Conservation (phyloP, 2,888 invertebrate species). For the Idaea dimidiata region DNA sequence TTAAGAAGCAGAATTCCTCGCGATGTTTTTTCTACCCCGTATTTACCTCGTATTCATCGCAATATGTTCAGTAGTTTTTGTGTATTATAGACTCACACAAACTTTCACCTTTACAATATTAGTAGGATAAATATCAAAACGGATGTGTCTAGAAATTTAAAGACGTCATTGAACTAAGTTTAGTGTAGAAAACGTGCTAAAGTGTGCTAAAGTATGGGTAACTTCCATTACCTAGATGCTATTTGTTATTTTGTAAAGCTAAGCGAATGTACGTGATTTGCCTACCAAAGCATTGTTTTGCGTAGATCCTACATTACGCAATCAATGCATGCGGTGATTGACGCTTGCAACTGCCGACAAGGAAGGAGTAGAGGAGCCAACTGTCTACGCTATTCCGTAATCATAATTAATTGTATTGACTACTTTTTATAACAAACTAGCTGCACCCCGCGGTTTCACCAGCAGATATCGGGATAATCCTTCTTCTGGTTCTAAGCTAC, state of each 20-base stretch:
- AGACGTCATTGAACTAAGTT: neutral
- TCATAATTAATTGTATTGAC: constrained; percentile 14
- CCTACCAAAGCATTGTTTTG: constrained; percentile 38
- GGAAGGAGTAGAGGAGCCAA: constrained; percentile 44
- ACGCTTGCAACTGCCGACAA: constrained; percentile 47
- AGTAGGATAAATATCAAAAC: neutral
- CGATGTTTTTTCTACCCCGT: too few relatives aligned
- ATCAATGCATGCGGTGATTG: constrained; percentile 38
- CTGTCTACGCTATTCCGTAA: constrained; percentile 31
- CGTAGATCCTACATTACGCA: constrained; percentile 50
- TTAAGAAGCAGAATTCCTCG: too few relatives aligned
- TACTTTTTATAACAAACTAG: neutral
- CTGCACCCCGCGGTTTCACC: too few relatives aligned
- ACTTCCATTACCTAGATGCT: constrained; percentile 8
- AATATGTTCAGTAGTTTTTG: too few relatives aligned
- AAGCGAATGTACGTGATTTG: constrained; percentile 46
- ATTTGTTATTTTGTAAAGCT: constrained; percentile 25
- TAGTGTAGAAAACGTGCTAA: neutral
- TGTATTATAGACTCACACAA: too few relatives aligned
- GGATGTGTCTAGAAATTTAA: neutral
- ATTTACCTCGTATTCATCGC: too few relatives aligned
- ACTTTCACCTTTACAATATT: neutral
- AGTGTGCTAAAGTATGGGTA: constrained; percentile 20
- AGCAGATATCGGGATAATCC: too few relatives aligned
- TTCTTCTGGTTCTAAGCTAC: too few relatives aligned